These are phyloP conservation scores for Notothenia rossii DNA, from an alignment of 2,113 vertebrate species.

Conservation along the genomic window DNA sequence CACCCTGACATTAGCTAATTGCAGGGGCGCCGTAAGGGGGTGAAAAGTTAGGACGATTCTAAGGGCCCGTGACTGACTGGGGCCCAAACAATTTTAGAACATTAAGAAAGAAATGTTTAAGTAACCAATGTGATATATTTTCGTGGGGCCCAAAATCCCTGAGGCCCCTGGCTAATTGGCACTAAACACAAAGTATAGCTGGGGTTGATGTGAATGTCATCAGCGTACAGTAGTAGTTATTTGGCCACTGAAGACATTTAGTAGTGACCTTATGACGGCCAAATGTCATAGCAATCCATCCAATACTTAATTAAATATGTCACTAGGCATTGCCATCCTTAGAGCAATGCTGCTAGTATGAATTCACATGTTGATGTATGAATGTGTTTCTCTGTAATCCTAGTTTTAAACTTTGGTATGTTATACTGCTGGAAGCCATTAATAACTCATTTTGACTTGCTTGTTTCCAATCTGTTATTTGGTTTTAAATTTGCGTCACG, in stretches of 20 bases:
- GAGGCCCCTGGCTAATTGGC: background rate
- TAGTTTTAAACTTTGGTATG: background rate
- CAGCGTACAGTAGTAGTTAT: background rate
- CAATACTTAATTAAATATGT: too few relatives aligned
- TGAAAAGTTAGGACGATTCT: too few relatives aligned
- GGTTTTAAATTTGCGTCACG: background rate
- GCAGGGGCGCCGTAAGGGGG: background rate
- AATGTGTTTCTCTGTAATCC: background rate
- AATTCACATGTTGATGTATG: background rate
- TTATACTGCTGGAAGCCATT: background rate
- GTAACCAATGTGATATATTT: too few relatives aligned
- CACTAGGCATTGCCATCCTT: background rate
- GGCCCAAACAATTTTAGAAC: too few relatives aligned
- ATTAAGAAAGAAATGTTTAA: too few relatives aligned
- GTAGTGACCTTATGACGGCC: too few relatives aligned
- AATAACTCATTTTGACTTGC: background rate
- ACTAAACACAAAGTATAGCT: background rate
- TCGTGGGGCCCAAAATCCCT: too few relatives aligned
- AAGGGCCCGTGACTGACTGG: too few relatives aligned
- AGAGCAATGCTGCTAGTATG: background rate
- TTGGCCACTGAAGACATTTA: too few relatives aligned
- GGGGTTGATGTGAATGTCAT: background rate
- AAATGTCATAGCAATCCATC: too few relatives aligned
- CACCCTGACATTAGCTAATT: background rate
- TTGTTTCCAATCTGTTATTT: background rate